Percentiles rank a stretch among this genome's conserved stretches.
phyloP scores from a whole-genome alignment of 2,113 vertebrate species.

The Empidonax alnorum region DNA sequence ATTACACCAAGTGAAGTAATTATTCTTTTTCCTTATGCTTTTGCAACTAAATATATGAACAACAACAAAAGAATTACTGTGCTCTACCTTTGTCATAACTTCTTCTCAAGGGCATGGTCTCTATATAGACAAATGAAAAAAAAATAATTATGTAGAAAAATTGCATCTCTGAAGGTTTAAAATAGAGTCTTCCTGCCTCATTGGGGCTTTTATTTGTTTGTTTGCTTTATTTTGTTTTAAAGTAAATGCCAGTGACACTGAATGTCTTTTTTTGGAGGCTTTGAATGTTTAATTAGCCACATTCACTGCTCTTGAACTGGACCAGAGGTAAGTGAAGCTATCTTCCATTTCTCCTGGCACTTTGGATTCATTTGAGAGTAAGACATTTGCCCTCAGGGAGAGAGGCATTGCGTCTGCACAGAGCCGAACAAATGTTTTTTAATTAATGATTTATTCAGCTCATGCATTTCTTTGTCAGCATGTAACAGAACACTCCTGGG shows the following conservation, averaged over 20 bases:
- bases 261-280: background rate
- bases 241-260: background rate
- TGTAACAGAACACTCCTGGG: slow-evolving; percentile 51
- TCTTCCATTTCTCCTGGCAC: background rate
- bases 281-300: background rate
- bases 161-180: background rate
- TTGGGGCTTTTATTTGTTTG: background rate
- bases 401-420: background rate
- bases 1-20: background rate
- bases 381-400: slow-evolving; percentile 4
- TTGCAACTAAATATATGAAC: background rate
- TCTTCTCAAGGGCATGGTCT: background rate
- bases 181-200: background rate
- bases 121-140: background rate
- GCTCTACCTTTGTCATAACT: background rate
- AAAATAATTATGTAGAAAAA: background rate
- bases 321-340: background rate
- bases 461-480: background rate
- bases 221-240: background rate
- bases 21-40: background rate
- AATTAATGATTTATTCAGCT: slow-evolving; percentile 62
- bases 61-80: background rate
- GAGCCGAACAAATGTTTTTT: slow-evolving; percentile 40
- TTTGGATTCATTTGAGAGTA: slow-evolving; percentile 12
- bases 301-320: background rate